These are phyloP conservation scores for Premnoplex brunnescens DNA, from an alignment of 2,797 vertebrate species.

Conservation along the genomic window DNA sequence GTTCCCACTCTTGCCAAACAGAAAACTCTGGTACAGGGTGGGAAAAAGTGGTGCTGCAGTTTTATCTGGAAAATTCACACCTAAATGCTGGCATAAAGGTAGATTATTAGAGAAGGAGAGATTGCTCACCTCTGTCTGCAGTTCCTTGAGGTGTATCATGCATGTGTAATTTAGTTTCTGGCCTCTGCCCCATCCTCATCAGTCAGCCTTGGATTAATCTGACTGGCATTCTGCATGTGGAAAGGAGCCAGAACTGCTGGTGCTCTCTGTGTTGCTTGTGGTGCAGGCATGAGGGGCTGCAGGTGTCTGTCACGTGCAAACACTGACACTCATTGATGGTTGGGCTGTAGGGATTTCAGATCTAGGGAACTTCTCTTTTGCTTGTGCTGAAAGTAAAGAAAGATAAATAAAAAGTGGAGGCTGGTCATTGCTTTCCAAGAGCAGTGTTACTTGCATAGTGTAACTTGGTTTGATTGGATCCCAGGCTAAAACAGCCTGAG, in stretches of 20 bases:
- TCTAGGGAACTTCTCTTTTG: not conserved
- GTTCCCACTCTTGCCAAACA: too few relatives aligned
- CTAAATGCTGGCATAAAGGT: too few relatives aligned
- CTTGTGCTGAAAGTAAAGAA: not conserved
- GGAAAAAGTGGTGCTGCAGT: too few relatives aligned
- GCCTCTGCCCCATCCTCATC: not conserved
- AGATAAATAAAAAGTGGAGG: not conserved
- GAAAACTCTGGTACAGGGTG: too few relatives aligned
- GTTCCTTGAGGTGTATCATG: not conserved
- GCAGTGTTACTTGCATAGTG: not conserved
- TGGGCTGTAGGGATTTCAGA: not conserved
- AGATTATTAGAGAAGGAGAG: too few relatives aligned
- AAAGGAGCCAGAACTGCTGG: not conserved
- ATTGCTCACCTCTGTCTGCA: not conserved
- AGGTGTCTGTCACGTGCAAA: not conserved
- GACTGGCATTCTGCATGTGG: not conserved
- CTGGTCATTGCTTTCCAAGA: not conserved
- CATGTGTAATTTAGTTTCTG: not conserved
- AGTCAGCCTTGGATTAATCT: not conserved
- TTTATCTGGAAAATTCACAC: too few relatives aligned
- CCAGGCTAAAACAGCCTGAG: not conserved
- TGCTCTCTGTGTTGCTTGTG: not conserved
- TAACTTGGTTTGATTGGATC: not conserved
- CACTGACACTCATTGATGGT: not conserved
- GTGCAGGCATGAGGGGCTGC: not conserved